Base-by-base conservation (phyloP, 2,113 vertebrate species). In the Dendrocopos noguchii region DNA sequence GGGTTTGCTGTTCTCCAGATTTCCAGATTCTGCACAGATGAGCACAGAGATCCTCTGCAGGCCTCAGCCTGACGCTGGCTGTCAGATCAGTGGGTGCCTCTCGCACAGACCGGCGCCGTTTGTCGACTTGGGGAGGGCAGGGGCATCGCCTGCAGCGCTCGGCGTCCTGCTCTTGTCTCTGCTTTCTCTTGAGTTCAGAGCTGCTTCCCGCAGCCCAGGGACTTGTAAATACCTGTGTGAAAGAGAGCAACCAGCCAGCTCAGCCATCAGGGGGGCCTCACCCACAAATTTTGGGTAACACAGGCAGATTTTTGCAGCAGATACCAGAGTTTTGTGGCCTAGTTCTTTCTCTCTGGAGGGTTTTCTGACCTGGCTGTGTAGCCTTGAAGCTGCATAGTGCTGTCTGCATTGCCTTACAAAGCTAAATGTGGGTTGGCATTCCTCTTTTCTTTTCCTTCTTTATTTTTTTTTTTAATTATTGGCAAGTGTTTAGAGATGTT, bases 341-440 rank as follows among this genome's bases (percentile, higher is more conserved):
- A 76, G 27, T 88, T 93, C 68, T 72, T 91, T 76, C 80, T 60
- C 94, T 91, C 73, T 29, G 25, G 85, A 82, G 88, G 22, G 25
- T 85, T 80, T 72, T 82, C 65, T 95, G 77, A 90, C 92, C 91
- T 84, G 80, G 72, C 90, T 91, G 0, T 61, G 27, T 66, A 75
- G 88, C 59, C 83, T 84, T 76, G 79, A 77, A 91, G 91, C 84
- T 94, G 70, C 47, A 3, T 34, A 61, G 72, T 81, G 82, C 39
- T 90, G 61, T 93, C 79, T 31, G 85, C 91, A 57, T 3, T 95
- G 55, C 60, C 56, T 91, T 86, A 27, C 17, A 82, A 88, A 89
- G 21, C 60, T 88, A 60, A 91, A 87, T 80, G 42, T 70, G 6
- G 8, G 80, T 85, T 52, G 64, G 6, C 46, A 47, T 9, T 29